Percentiles rank a stretch among this genome's conserved stretches.
Conservation (phyloP, 2,888 invertebrate genomes). For the Melanostoma mellinum region DNA sequence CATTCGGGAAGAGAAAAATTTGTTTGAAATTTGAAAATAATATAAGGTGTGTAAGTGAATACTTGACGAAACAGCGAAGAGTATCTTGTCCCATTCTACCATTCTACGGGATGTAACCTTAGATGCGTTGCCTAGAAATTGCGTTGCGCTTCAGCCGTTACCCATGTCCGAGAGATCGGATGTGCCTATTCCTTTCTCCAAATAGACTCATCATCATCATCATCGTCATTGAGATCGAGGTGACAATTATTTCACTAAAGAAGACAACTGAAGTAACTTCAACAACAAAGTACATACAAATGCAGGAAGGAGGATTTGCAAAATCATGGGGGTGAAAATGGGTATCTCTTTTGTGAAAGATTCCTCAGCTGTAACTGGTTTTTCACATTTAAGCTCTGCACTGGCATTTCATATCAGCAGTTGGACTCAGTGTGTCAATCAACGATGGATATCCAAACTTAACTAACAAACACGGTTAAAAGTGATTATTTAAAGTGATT, state of each 20-base stretch:
- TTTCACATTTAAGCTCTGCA: conserved; percentile 79
- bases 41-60: conserved; percentile 54
- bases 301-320: not conserved
- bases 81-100: conserved; percentile 35
- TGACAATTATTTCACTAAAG: conserved; percentile 52
- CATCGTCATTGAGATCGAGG: conserved; percentile 59
- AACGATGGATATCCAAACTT: conserved; percentile 62
- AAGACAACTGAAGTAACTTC: conserved; percentile 6
- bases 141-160: conserved; percentile 65
- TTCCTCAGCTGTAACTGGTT: conserved; percentile 81
- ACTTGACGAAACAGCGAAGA: conserved; percentile 49
- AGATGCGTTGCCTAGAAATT: conserved; percentile 66
- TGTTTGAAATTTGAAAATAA: conserved; percentile 63
- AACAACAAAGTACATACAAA: conserved; percentile 1
- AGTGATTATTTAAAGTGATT: conserved; percentile 39
- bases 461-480: conserved; percentile 4
- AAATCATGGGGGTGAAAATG: conserved; percentile 56
- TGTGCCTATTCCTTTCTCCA: conserved; percentile 63
- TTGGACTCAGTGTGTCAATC: conserved; percentile 64
- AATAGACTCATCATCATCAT: conserved; percentile 60
- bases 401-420: conserved; percentile 67
- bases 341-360: conserved; percentile 78
- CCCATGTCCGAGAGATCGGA: conserved; percentile 64
- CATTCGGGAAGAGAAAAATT: conserved; percentile 38
- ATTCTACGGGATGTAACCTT: conserved; percentile 51